A percentile compares a stretch with the other conserved stretches of the same genome.
Evolutionary conservation across 2,888 invertebrate species (phyloP).

Genomic region (Agonopterix heracliana): DNA sequence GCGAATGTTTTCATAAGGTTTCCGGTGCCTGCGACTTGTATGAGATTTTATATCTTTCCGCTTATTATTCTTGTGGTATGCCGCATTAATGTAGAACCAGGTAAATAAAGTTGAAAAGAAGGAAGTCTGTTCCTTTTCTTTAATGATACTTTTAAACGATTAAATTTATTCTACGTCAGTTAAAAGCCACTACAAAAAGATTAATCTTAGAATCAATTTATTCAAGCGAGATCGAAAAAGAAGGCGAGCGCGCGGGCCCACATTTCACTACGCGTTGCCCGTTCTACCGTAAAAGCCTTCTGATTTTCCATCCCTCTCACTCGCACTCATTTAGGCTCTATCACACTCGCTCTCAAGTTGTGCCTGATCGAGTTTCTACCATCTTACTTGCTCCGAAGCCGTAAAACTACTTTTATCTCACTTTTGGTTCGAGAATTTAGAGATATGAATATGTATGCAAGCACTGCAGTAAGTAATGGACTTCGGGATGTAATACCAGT

Average conservation of each 20-base stretch:
- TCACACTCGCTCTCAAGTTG: slow-evolving; percentile 48
- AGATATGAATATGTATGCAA: slow-evolving; percentile 70
- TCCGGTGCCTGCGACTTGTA: slow-evolving; percentile 49
- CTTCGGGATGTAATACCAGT: slow-evolving; percentile 49
- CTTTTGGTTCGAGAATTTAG: slow-evolving; percentile 60
- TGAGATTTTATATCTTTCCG: slow-evolving; percentile 24
- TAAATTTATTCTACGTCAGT: slow-evolving; percentile 28
- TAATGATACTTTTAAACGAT: neutral
- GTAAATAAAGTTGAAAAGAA: neutral
- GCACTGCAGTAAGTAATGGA: slow-evolving; percentile 63
- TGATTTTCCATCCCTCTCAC: slow-evolving; percentile 52
- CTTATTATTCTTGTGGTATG: neutral
- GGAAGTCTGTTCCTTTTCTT: neutral
- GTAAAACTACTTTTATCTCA: slow-evolving; percentile 71
- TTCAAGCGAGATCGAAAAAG: slow-evolving; percentile 70
- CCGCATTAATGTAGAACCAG: neutral
- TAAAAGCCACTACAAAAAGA: slow-evolving; percentile 56
- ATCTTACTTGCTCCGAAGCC: slow-evolving; percentile 70
- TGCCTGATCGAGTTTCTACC: slow-evolving; percentile 72
- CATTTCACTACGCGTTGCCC: slow-evolving; percentile 71
- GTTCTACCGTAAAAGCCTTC: slow-evolving; percentile 76
- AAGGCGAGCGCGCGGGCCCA: slow-evolving; percentile 56
- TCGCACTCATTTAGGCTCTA: slow-evolving; percentile 26
- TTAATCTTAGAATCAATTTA: slow-evolving; percentile 74
- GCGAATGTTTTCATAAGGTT: slow-evolving; percentile 58